Evolutionary conservation across 2,888 invertebrate species (phyloP).

Genomic region (Ceraclea dissimilis): DNA sequence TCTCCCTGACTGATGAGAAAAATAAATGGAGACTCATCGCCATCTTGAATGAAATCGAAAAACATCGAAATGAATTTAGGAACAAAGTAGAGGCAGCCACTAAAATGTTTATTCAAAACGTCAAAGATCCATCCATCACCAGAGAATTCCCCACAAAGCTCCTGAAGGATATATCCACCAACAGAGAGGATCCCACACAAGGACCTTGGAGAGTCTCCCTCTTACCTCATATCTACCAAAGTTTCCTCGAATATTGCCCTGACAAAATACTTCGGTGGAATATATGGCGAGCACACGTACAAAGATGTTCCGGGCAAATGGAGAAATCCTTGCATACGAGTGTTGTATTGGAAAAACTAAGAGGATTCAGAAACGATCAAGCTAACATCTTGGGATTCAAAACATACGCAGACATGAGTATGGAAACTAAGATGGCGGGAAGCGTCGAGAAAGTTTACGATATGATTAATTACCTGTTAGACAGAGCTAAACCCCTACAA

Average conservation of each 20-base stretch:
- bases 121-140: constrained; percentile 58
- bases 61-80: constrained; percentile 56
- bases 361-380: constrained; percentile 58
- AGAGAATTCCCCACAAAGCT: constrained; percentile 68
- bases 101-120: constrained; percentile 57
- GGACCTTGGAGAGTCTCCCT: constrained; percentile 83
- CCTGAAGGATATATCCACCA: constrained; percentile 56
- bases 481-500: constrained; percentile 66
- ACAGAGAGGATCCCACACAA: constrained; percentile 49
- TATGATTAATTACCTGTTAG: constrained; percentile 58
- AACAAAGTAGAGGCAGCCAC: constrained; percentile 60
- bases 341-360: constrained; percentile 68
- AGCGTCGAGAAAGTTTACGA: constrained; percentile 65
- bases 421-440: constrained; percentile 91
- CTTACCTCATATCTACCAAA: constrained; percentile 62
- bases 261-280: constrained; percentile 72
- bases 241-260: constrained; percentile 80
- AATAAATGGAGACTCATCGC: constrained; percentile 39
- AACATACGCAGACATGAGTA: constrained; percentile 76
- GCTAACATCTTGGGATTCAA: constrained; percentile 74
- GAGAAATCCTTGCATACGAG: constrained; percentile 63
- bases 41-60: constrained; percentile 46
- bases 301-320: constrained; percentile 59
- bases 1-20: constrained; percentile 54
- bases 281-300: constrained; percentile 72